Percentiles rank a stretch among this genome's conserved stretches.
These are phyloP conservation scores for Acanthaster planci DNA, from an alignment of 35 echinoderm and acorn worm genomes.

Conservation along the genomic window DNA sequence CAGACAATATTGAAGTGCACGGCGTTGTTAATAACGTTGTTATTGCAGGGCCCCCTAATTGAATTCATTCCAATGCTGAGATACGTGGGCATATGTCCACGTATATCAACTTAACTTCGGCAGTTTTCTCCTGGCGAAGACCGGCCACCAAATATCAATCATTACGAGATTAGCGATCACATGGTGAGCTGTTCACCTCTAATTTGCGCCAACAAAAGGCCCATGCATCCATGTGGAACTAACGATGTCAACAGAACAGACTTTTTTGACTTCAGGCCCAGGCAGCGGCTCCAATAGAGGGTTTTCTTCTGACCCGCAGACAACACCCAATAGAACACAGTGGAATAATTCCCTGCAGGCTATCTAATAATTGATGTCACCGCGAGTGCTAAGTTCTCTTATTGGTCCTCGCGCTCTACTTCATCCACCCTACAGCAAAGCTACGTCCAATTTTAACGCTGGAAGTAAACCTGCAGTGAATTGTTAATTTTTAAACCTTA, in stretches of 20 bases:
- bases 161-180: constrained; percentile 25
- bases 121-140: constrained; percentile 10
- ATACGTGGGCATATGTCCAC: not conserved
- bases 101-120: constrained; percentile 1
- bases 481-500: no score
- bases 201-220: constrained; percentile 20
- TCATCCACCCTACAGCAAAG: not conserved
- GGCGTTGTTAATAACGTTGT: constrained; percentile 16
- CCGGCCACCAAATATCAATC: constrained; percentile 17
- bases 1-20: constrained; percentile 29
- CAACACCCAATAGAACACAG: not conserved
- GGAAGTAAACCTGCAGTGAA: no score
- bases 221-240: constrained; percentile 6
- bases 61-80: constrained; percentile 22
- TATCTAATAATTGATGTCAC: constrained; percentile 19
- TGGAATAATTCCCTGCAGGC: not conserved
- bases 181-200: not conserved
- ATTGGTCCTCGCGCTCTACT: not conserved
- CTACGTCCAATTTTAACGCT: no score
- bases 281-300: not conserved
- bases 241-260: not conserved
- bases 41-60: constrained; percentile 9
- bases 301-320: constrained; percentile 1
- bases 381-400: not conserved
- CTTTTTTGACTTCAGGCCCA: not conserved